phyloP scores from a whole-genome alignment of 1,140 invertebrate species.

The Muscidifurax raptorellus region DNA sequence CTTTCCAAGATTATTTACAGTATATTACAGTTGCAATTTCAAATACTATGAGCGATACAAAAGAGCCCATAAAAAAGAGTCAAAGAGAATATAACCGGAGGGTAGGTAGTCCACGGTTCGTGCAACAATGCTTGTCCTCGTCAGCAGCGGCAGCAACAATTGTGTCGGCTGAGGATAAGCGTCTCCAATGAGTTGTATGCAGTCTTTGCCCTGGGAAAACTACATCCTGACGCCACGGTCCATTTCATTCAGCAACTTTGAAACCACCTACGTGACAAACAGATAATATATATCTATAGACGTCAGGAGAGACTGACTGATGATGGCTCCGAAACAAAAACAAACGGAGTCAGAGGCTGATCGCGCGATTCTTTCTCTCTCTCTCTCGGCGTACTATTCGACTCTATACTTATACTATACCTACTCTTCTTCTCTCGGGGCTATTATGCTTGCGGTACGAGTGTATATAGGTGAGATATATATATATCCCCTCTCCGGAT shows the following conservation, averaged over 20 bases:
- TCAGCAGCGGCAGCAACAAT: slow-evolving; percentile 37
- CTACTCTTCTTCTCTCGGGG: background rate
- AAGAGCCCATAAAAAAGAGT: background rate
- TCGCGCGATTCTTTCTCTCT: background rate
- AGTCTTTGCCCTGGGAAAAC: slow-evolving; percentile 5
- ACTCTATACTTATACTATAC: background rate
- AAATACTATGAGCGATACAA: background rate
- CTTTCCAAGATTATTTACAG: background rate
- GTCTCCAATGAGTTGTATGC: background rate
- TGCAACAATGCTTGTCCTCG: slow-evolving; percentile 9
- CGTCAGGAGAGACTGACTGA: background rate
- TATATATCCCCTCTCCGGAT: background rate
- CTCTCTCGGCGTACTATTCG: background rate
- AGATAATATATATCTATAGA: background rate
- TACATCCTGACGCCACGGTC: slow-evolving; percentile 32
- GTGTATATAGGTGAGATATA: background rate
- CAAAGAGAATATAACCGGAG: background rate
- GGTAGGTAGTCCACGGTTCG: background rate
- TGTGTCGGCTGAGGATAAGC: slow-evolving; percentile 7
- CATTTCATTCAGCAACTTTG: background rate
- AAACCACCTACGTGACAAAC: background rate
- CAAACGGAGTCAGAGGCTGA: background rate
- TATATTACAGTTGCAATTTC: background rate
- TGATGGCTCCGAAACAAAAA: background rate
- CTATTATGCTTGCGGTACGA: background rate